phyloP scores from a whole-genome alignment of 2,113 vertebrate genomes.

The Otis tarda region DNA sequence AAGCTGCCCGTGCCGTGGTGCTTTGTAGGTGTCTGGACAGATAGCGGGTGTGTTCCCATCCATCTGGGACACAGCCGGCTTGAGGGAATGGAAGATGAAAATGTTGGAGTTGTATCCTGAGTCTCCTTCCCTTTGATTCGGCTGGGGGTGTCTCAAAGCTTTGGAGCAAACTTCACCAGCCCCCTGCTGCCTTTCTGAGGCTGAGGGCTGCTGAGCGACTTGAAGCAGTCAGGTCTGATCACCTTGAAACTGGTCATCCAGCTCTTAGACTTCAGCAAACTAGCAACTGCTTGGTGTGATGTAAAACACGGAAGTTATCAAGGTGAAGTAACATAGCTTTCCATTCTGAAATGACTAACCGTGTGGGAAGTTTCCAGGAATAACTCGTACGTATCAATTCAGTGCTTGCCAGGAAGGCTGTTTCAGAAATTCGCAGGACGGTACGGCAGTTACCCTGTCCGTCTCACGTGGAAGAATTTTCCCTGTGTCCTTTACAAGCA shows the following conservation, averaged over 20 bases:
- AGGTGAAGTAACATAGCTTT: background rate
- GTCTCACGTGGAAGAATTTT: background rate
- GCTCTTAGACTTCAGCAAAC: background rate
- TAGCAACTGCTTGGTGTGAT: background rate
- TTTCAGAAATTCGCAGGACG: background rate
- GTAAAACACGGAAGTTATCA: background rate
- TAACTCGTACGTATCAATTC: background rate
- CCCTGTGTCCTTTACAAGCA: slow-evolving; percentile 7
- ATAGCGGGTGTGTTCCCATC: background rate
- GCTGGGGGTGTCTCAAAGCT: background rate
- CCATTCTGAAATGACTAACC: background rate
- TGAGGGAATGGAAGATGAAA: background rate
- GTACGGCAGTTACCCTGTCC: background rate
- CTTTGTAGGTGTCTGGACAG: background rate
- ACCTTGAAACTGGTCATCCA: background rate
- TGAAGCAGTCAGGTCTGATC: background rate
- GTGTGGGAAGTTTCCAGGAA: background rate
- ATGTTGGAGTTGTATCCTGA: background rate
- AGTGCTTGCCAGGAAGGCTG: background rate
- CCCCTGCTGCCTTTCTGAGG: background rate
- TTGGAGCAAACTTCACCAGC: background rate
- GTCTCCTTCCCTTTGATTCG: background rate
- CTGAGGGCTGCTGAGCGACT: background rate
- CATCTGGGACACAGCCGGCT: background rate
- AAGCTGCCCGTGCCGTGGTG: background rate